phyloP scores from a whole-genome alignment of 2,888 invertebrate genomes.

The Caenorhabditis doughertyi region DNA sequence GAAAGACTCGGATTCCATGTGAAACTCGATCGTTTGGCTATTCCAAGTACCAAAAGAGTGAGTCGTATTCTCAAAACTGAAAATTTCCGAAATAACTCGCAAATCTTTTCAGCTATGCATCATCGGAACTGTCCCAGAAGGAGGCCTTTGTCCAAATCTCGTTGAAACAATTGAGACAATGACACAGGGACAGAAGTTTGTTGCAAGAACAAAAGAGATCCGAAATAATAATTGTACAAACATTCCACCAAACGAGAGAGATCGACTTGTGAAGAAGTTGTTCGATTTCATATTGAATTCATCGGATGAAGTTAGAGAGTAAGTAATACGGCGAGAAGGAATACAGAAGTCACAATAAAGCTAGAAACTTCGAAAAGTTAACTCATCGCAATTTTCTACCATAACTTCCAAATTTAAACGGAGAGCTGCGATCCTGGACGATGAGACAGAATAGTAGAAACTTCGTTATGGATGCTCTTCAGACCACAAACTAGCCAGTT shows the following conservation, averaged over 20 bases:
- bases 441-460: too few species aligned
- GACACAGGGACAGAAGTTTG: constrained; percentile 62
- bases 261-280: constrained; percentile 54
- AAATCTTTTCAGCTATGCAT: constrained; percentile 74
- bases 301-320: constrained; percentile 46
- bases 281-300: constrained; percentile 51
- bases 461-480: too few species aligned
- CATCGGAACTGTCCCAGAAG: constrained; percentile 78
- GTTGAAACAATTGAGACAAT: constrained; percentile 68
- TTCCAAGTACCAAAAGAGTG: constrained; percentile 96
- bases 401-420: too few species aligned
- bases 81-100: background rate
- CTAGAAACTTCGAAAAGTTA: too few species aligned
- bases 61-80: constrained; percentile 85
- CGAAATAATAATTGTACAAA: constrained; percentile 66
- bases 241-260: constrained; percentile 58
- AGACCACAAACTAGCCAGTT: too few species aligned
- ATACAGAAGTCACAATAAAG: too few species aligned
- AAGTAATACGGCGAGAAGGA: too few species aligned
- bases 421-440: too few species aligned
- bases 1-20: constrained; percentile 88
- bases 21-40: constrained; percentile 90
- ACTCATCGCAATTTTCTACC: too few species aligned
- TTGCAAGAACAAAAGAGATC: constrained; percentile 80
- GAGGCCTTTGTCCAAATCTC: constrained; percentile 73